Conservation (phyloP, 2,888 invertebrate species). For the Morpho deidamia region DNA sequence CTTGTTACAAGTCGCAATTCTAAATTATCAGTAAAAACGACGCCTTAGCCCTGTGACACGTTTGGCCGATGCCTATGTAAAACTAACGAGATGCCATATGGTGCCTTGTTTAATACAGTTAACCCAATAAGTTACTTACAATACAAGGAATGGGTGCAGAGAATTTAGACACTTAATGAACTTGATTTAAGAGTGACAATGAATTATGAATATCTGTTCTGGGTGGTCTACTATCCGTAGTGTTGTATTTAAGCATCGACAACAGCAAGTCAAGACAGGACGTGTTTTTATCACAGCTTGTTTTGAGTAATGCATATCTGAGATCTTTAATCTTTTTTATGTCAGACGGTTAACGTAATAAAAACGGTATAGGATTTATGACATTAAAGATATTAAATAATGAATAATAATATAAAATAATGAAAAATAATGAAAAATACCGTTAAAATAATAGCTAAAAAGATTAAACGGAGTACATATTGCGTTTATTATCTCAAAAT, state of each 20-base stretch:
- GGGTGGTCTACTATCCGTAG: slow-evolving; percentile 4
- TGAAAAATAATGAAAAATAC: too few relatives aligned
- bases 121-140: slow-evolving; percentile 37
- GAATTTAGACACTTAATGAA: slow-evolving; percentile 29
- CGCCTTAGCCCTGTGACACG: slow-evolving; percentile 34
- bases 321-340: slow-evolving; percentile 11
- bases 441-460: too few relatives aligned
- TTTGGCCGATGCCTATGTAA: slow-evolving; percentile 46
- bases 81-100: slow-evolving; percentile 60
- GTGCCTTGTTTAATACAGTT: slow-evolving; percentile 37
- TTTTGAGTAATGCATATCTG: slow-evolving; percentile 17
- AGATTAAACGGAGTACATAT: too few relatives aligned
- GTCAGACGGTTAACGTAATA: neutral
- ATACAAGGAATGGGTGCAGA: slow-evolving; percentile 22
- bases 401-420: too few relatives aligned
- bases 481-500: too few relatives aligned
- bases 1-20: neutral
- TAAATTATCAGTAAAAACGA: slow-evolving; percentile 32
- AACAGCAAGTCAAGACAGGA: slow-evolving; percentile 16
- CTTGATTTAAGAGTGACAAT: neutral
- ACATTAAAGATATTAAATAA: too few relatives aligned
- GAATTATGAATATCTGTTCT: neutral
- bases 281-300: slow-evolving; percentile 24
- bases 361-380: too few relatives aligned
- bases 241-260: slow-evolving; percentile 13